A percentile compares a stretch with the other conserved stretches of the same genome.
phyloP scores from a whole-genome alignment of 2,113 vertebrate genomes.

The Brienomyrus longianalis region DNA sequence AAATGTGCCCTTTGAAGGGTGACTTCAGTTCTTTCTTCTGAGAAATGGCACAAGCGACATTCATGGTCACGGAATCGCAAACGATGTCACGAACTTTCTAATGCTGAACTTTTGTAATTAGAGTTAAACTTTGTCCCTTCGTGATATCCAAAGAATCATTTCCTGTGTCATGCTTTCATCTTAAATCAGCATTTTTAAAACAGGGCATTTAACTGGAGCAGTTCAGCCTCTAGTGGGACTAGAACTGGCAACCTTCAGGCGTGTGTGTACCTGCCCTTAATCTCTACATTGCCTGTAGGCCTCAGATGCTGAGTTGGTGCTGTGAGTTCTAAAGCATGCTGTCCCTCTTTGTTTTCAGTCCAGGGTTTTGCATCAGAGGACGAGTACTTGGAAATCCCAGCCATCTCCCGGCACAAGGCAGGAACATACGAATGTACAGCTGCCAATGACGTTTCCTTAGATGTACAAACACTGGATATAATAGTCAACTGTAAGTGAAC shows the following conservation, averaged over 20 bases:
- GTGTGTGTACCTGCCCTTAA: not conserved
- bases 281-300: not conserved
- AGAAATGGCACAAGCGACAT: not conserved
- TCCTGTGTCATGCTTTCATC: not conserved
- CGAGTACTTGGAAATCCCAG: constrained; percentile 86
- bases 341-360: constrained; percentile 49
- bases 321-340: not conserved
- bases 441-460: constrained; percentile 80
- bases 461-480: constrained; percentile 80
- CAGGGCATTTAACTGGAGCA: not conserved
- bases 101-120: not conserved
- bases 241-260: not conserved
- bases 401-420: constrained; percentile 78
- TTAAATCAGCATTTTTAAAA: not conserved
- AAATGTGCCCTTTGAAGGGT: constrained; percentile 2
- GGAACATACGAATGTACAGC: constrained; percentile 91
- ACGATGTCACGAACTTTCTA: not conserved
- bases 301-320: not conserved
- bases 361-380: constrained; percentile 80
- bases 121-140: not conserved
- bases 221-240: not conserved
- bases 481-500: constrained; percentile 89
- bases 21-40: not conserved
- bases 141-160: not conserved
- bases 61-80: not conserved